These are phyloP conservation scores for Styela clava DNA, from an alignment of 23 tunicate species.

Conservation along the genomic window DNA sequence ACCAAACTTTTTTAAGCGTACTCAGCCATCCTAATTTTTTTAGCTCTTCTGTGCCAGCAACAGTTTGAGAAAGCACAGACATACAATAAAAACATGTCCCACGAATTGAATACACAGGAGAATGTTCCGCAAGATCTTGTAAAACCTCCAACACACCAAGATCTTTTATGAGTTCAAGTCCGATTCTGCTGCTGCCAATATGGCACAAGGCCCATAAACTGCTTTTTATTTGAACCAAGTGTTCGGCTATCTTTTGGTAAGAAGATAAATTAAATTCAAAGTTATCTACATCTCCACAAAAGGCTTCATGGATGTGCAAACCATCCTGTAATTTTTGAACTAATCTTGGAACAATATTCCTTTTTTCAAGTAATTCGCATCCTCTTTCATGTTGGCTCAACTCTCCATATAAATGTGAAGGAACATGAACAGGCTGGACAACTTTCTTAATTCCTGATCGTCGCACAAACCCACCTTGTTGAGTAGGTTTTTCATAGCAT, in stretches of 20 bases:
- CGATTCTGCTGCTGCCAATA: constrained; percentile 59
- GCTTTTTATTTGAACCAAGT: constrained; percentile 46
- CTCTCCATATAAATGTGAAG: constrained; percentile 91
- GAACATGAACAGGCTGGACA: constrained; percentile 63
- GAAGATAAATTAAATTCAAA: background rate
- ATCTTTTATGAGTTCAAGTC: constrained; percentile 44
- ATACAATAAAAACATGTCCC: constrained; percentile 75
- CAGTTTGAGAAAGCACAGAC: constrained; percentile 62
- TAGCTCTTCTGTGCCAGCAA: constrained; percentile 64
- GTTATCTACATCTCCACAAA: constrained; percentile 11
- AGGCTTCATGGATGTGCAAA: constrained; percentile 15
- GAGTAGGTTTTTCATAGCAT: constrained; percentile 48
- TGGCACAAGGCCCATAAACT: constrained; percentile 91
- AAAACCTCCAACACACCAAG: constrained; percentile 28
- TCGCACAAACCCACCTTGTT: constrained; percentile 80
- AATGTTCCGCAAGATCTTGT: constrained; percentile 38
- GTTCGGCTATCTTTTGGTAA: constrained; percentile 13
- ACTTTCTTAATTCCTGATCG: constrained; percentile 65
- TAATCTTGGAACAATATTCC: constrained; percentile 32
- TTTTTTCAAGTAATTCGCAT: constrained; percentile 35
- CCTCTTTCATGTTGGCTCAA: constrained; percentile 66
- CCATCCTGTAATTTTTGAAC: constrained; percentile 30
- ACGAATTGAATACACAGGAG: constrained; percentile 41
- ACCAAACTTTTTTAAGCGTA: constrained; percentile 12
- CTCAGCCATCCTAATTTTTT: constrained; percentile 54